Conservation (phyloP, 1,140 invertebrate genomes). For the Neuroterus valhalla region DNA sequence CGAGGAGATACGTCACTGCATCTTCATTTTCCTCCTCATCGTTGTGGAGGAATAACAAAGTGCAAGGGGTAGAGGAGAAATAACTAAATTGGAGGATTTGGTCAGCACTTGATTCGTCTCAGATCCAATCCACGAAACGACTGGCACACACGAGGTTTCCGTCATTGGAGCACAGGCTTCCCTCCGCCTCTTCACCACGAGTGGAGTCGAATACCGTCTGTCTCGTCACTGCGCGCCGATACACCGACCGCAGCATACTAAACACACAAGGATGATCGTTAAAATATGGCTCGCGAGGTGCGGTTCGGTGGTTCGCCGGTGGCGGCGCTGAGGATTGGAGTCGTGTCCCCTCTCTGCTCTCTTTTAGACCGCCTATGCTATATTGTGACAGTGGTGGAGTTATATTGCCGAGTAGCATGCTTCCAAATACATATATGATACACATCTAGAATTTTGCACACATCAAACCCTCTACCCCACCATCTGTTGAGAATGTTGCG, state of each 20-base stretch:
- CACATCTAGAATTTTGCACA: too few relatives aligned
- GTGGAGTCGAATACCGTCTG: constrained; percentile 37
- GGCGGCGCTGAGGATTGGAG: constrained; percentile 44
- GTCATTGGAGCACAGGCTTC: constrained; percentile 49
- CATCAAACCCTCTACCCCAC: too few relatives aligned
- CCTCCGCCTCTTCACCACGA: background rate
- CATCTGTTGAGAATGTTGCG: too few relatives aligned
- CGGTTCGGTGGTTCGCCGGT: constrained; percentile 34
- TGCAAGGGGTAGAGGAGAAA: background rate
- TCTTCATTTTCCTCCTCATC: background rate
- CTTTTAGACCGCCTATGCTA: background rate
- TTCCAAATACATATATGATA: too few relatives aligned
- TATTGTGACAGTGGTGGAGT: too few relatives aligned
- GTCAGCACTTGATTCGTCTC: constrained; percentile 43
- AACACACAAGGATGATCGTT: constrained; percentile 61
- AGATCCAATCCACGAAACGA: constrained; percentile 51
- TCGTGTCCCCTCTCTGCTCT: background rate
- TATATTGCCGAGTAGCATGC: too few relatives aligned
- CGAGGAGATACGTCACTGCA: constrained; percentile 29
- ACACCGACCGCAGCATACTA: constrained; percentile 60
- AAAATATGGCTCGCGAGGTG: constrained; percentile 57
- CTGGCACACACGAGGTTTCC: constrained; percentile 57
- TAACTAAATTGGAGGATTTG: background rate
- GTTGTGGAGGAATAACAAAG: too few relatives aligned
- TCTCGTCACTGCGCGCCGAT: constrained; percentile 51